Conservation (phyloP, 2,113 vertebrate species). For the Rhadina sibilatrix region DNA sequence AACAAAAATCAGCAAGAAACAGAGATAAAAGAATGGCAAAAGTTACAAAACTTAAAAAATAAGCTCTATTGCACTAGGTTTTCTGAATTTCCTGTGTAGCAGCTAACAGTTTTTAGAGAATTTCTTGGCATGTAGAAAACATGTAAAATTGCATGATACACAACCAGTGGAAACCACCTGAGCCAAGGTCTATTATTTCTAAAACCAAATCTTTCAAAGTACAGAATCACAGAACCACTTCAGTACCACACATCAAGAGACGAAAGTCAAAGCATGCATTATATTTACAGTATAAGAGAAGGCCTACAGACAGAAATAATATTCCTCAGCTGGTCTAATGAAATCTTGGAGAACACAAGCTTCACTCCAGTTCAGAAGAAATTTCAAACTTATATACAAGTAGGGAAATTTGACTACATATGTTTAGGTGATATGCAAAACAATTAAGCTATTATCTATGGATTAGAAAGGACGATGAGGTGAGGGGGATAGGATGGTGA, state of each 20-base stretch:
- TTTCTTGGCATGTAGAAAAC: background rate
- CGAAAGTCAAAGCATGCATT: background rate
- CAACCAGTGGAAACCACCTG: background rate
- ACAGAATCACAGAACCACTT: background rate
- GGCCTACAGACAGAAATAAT: background rate
- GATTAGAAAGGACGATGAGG: background rate
- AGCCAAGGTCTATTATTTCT: background rate
- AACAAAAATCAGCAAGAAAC: background rate
- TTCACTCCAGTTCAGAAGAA: background rate
- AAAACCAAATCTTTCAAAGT: background rate
- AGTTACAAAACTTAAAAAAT: background rate
- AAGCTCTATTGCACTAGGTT: background rate
- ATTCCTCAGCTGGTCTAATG: background rate
- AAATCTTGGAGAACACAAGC: background rate
- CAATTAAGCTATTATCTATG: background rate
- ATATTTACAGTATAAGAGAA: background rate
- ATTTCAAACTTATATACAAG: background rate
- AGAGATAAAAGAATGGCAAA: background rate
- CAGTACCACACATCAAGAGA: background rate
- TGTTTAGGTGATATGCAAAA: background rate
- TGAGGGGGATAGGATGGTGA: background rate
- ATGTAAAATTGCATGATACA: background rate
- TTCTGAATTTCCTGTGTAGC: background rate
- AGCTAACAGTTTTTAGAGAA: background rate
- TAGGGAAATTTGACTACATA: background rate